Conservation (phyloP, 2,888 invertebrate species). For the Drosophila subquinaria region DNA sequence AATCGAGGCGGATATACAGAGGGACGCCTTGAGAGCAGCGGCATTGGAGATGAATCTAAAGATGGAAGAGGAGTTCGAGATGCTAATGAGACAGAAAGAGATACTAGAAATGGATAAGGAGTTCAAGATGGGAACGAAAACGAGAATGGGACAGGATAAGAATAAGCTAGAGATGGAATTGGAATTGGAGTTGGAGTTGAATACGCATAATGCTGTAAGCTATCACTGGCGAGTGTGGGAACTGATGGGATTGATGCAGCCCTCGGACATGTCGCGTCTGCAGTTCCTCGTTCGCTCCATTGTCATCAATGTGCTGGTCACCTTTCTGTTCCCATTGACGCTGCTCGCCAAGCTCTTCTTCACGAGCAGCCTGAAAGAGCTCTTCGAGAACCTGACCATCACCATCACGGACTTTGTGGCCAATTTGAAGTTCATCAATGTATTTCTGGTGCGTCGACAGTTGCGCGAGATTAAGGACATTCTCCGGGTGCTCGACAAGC, state of each 20-base stretch:
- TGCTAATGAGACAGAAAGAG: not conserved
- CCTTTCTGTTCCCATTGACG: slow-evolving; percentile 80
- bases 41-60: too few relatives aligned
- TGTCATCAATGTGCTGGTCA: slow-evolving; percentile 71
- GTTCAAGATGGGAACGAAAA: not conserved
- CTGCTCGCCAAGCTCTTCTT: slow-evolving; percentile 74
- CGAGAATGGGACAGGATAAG: not conserved
- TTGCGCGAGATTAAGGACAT: slow-evolving; percentile 62
- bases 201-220: slow-evolving; percentile 73
- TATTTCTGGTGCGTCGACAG: slow-evolving; percentile 72
- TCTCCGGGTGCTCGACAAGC: slow-evolving; percentile 43
- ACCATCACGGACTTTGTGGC: slow-evolving; percentile 81
- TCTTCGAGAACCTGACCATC: slow-evolving; percentile 82
- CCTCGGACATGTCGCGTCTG: slow-evolving; percentile 1
- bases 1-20: not conserved
- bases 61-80: not conserved
- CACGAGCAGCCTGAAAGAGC: slow-evolving; percentile 64
- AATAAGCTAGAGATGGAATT: not conserved
- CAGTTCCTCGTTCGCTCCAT: slow-evolving; percentile 62
- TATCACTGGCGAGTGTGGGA: slow-evolving; percentile 83
- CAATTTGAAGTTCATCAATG: slow-evolving; percentile 82
- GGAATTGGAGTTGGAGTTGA: slow-evolving; percentile 2
- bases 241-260: slow-evolving; percentile 74
- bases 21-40: not conserved
- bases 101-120: not conserved